Evolutionary conservation across 2,888 invertebrate genomes (phyloP), one percentile per base, ranked within the genome.

Genomic region (Caenorhabditis sp.): DNA sequence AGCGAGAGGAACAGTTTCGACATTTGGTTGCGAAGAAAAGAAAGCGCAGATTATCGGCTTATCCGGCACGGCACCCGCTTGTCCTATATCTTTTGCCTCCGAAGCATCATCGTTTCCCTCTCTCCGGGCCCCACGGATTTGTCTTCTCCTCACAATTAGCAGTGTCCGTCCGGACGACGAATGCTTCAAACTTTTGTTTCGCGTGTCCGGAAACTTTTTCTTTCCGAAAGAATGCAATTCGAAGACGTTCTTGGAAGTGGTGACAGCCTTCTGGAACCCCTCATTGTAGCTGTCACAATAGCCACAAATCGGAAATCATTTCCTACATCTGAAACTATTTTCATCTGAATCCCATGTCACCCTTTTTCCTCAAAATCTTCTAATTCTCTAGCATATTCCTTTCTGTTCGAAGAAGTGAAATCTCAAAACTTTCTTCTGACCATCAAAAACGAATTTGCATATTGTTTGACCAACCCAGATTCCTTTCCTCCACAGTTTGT

Each of bases 381-480:
- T 15, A 51, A 20, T 53, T 53, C 11, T 53, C n/a, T n/a, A n/a
- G n/a, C n/a, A n/a, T n/a, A n/a, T n/a, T n/a, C n/a, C n/a, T 60
- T 60, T 28, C 28, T 11, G n/a, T 62, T 15, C n/a, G 15, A 51
- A 40, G 24, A 9, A 53, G 15, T 20, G 26, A 6, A 32, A 32
- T 6, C 32, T 32, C 32, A 40, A 40, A 40, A 40, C 28, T 56
- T 56, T 56, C 32, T 1, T 20, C 15, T 68, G 37, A 40, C 32
- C 32, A 32, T n/a, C 40, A 56, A 61, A 47, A 26, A 18, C 47
- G 58, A 61, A 77, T 68, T 69, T 18, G 56, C 62, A 69, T 77
- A 58, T 50, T 79, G 55, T 79, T 79, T 79, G 79, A 44, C 51
- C 79, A 71, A 71, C 79, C 79, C 67, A 79, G 79, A 71, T 79